Percentiles rank a stretch among this genome's conserved stretches.
These are phyloP conservation scores for Kradibia gibbosae DNA, from an alignment of 1,140 invertebrate genomes.

Conservation along the genomic window DNA sequence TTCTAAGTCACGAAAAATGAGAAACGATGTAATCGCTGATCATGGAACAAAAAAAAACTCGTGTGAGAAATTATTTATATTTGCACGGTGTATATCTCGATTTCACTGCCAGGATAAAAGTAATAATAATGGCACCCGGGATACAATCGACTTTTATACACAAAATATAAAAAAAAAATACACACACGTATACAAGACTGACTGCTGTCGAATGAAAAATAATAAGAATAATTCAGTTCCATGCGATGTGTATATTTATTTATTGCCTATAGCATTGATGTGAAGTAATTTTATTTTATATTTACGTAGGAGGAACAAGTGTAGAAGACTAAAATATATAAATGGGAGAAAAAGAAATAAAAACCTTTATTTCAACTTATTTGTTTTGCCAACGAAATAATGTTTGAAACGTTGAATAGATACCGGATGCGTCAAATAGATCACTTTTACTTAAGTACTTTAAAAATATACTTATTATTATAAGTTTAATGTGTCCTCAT, in stretches of 20 bases:
- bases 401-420: not conserved
- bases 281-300: slow-evolving; percentile 51
- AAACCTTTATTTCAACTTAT: not conserved
- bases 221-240: slow-evolving; percentile 54
- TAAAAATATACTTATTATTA: slow-evolving; percentile 2
- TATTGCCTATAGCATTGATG: slow-evolving; percentile 53
- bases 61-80: slow-evolving; percentile 10
- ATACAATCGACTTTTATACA: slow-evolving; percentile 39
- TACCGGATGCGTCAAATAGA: not conserved
- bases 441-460: not conserved
- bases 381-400: not conserved
- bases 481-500: slow-evolving; percentile 11
- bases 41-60: slow-evolving; percentile 37
- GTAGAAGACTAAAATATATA: not conserved
- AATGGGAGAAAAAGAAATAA: slow-evolving; percentile 13
- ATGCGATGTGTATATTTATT: slow-evolving; percentile 58
- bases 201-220: slow-evolving; percentile 58
- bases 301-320: slow-evolving; percentile 50
- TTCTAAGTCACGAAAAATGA: slow-evolving; percentile 43
- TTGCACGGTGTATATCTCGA: slow-evolving; percentile 36
- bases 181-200: slow-evolving; percentile 63
- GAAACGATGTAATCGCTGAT: slow-evolving; percentile 40
- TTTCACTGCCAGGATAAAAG: not conserved
- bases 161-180: slow-evolving; percentile 24
- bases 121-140: not conserved